Evolutionary conservation across 2,797 vertebrate genomes (phyloP), one percentile per base, ranked within the genome.

Genomic region (Clangula hyemalis): DNA sequence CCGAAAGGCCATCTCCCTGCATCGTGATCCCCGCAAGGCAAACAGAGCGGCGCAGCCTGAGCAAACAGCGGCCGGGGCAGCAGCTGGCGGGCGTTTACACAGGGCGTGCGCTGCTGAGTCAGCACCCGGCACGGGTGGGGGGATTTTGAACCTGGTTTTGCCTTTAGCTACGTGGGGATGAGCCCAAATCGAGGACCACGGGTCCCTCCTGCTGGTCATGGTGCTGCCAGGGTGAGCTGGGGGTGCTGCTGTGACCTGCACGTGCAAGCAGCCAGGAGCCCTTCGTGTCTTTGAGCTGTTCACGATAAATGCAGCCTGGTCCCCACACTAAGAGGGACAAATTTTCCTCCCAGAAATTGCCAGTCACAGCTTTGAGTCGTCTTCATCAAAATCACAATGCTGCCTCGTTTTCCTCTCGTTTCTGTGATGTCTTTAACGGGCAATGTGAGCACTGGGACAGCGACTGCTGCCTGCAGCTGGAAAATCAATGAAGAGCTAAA

Each of bases 1-100:
- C 85, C 5, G 3, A 85, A 65, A 93, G 69, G 58, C 89, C 94
- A 95, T 94, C 58, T 92, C 85, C 85, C 73, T 89, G 79, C 66
- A 74, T 86, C 82, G 91, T 96, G 96, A 97, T 96, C 82, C 82
- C 41, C 2, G 11, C 17, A 96, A 95, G 91, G 82, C 94, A 96
- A 96, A 96, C 91, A 95, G 83, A 95, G 85, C 13, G 0, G 10
- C 1, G 3, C 1, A 3, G 79, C 82, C 94, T 96, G 85, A 95
- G 92, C 94, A 96, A 97, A 97, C 94, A 97, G 89, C 0, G 8
- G 79, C 87, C 0, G 1, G 77, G 69, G 85, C 75, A 91, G 95
- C 96, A 97, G 96, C 94, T 97, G 96, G 91, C 51, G 0, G 56
- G 76, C 34, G 21, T 96, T 96, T 96, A 90, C 95, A 92, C 82